phyloP scores from a whole-genome alignment of 1,140 invertebrate species.

The Drosophila serrata region DNA sequence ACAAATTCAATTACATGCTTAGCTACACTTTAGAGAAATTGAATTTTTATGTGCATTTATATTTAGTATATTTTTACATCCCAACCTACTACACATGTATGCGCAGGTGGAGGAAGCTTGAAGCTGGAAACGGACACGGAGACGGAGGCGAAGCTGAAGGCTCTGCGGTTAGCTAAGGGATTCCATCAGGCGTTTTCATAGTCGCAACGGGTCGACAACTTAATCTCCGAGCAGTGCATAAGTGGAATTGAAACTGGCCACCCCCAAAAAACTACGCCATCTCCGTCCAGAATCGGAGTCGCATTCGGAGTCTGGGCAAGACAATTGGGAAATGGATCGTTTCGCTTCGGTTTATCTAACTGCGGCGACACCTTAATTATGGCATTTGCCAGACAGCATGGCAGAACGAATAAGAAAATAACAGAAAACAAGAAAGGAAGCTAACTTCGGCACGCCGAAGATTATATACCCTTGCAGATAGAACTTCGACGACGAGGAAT shows the following conservation, averaged over 20 bases:
- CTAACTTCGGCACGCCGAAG: too few relatives aligned
- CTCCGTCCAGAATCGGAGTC: not conserved
- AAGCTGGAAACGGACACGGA: not conserved
- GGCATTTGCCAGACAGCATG: conserved; percentile 46
- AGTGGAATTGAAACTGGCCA: conserved; percentile 47
- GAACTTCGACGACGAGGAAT: too few relatives aligned
- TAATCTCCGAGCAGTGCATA: conserved; percentile 64
- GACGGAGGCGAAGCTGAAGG: not conserved
- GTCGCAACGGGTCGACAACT: conserved; percentile 63
- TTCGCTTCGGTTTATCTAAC: conserved; percentile 31
- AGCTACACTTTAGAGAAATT: conserved; percentile 84
- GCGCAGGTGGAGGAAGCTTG: too few relatives aligned
- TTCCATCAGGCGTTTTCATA: conserved; percentile 67
- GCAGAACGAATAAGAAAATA: not conserved
- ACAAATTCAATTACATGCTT: conserved; percentile 84
- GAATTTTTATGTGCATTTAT: conserved; percentile 84
- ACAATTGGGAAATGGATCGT: conserved; percentile 34
- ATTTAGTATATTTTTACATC: conserved; percentile 81
- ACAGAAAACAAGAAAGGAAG: too few relatives aligned
- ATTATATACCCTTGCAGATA: too few relatives aligned
- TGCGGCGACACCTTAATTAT: conserved; percentile 72
- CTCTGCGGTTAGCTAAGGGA: conserved; percentile 53
- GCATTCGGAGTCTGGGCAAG: not conserved
- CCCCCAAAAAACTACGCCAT: not conserved
- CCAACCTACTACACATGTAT: too few relatives aligned